Evolutionary conservation across 2,797 vertebrate genomes (phyloP).

Genomic region (Eospalax fontanierii): DNA sequence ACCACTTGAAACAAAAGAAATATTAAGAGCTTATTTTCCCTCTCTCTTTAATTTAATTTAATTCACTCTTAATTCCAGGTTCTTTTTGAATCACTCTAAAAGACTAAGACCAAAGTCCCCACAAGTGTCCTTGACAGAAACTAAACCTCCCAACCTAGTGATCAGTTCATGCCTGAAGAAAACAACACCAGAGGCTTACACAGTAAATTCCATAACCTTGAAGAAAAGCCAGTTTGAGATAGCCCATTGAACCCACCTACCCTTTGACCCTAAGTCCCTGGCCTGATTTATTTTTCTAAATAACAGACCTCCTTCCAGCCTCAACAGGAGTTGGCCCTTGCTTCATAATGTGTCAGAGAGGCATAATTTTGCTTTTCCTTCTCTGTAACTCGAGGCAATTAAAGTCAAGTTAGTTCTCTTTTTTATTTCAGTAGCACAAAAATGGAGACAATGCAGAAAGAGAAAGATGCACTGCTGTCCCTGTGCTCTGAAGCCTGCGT

Average conservation of each 20-base stretch:
- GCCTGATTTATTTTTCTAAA: neutral
- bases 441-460: neutral
- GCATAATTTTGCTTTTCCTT: neutral
- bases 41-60: neutral
- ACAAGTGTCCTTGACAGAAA: neutral
- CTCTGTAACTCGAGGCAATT: neutral
- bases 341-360: neutral
- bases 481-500: neutral
- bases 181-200: neutral
- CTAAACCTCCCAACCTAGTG: neutral
- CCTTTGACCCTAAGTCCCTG: neutral
- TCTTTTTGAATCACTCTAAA: neutral
- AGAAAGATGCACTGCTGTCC: neutral
- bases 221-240: neutral
- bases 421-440: neutral
- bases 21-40: neutral
- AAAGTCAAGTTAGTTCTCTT: neutral
- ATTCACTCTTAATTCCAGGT: neutral
- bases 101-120: neutral
- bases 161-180: neutral
- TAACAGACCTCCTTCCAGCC: neutral
- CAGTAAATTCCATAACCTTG: neutral
- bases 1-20: neutral
- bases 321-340: neutral
- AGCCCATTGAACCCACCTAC: neutral